A percentile compares a stretch with the other conserved stretches of the same genome.
Conservation (phyloP, 1,140 invertebrate species). For the Ylistrum balloti region DNA sequence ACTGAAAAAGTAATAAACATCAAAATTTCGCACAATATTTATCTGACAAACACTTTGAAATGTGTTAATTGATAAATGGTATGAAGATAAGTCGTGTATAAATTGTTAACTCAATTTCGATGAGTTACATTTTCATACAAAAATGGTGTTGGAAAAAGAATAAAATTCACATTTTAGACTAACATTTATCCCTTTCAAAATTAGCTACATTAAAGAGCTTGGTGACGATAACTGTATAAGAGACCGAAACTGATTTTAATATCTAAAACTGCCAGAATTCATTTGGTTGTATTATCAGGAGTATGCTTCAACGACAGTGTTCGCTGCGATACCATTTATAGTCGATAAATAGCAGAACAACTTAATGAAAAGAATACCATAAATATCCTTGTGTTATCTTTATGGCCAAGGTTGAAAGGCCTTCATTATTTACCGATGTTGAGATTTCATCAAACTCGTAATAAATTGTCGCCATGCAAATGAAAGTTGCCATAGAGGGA, state of each 20-base stretch:
- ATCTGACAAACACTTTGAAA: not conserved
- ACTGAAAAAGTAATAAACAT: not conserved
- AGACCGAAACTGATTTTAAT: not conserved
- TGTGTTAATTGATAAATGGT: conserved; percentile 31
- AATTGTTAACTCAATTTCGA: conserved; percentile 31
- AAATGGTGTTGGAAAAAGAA: not conserved
- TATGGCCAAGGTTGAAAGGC: not conserved
- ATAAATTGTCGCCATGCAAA: conserved; percentile 33
- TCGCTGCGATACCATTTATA: not conserved
- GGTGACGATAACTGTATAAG: conserved; percentile 4
- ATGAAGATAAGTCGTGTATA: not conserved
- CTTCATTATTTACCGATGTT: not conserved
- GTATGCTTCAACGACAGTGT: not conserved
- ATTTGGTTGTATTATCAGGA: not conserved
- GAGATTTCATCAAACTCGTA: conserved; percentile 34
- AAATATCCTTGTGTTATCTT: not conserved
- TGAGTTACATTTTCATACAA: conserved; percentile 27
- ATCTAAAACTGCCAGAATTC: conserved; percentile 34
- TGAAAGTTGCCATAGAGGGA: conserved; percentile 20
- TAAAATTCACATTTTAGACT: not conserved
- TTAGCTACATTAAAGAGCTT: not conserved
- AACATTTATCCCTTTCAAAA: conserved; percentile 30
- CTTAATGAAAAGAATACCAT: conserved; percentile 35
- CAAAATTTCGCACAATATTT: not conserved
- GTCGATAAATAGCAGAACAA: not conserved